phyloP scores from a whole-genome alignment of 2,888 invertebrate species.

The Hesperia comma region DNA sequence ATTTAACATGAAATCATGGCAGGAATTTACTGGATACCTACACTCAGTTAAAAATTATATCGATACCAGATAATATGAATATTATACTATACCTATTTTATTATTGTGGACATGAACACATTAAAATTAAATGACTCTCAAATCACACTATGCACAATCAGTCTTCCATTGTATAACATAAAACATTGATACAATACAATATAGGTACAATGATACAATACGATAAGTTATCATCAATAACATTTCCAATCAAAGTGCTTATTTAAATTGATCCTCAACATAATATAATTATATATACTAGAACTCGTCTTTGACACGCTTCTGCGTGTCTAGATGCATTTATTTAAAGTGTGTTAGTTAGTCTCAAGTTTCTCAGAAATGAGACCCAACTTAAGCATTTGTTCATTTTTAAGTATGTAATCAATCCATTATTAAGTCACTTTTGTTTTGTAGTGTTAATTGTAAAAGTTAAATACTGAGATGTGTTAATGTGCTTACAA shows the following conservation, averaged over 20 bases:
- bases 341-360: too few relatives aligned
- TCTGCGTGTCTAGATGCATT: too few relatives aligned
- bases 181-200: conserved; percentile 10
- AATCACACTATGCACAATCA: conserved; percentile 40
- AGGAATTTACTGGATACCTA: conserved; percentile 7
- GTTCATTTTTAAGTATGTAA: too few relatives aligned
- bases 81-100: conserved; percentile 9
- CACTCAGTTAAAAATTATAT: conserved; percentile 12
- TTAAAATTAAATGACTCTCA: conserved; percentile 35
- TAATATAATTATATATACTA: too few relatives aligned
- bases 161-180: conserved; percentile 42
- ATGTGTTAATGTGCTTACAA: too few relatives aligned
- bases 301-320: too few relatives aligned
- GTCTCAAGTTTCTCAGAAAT: too few relatives aligned
- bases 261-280: too few relatives aligned
- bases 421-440: too few relatives aligned
- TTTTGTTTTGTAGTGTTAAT: too few relatives aligned
- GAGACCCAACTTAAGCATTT: too few relatives aligned
- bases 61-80: conserved; percentile 8
- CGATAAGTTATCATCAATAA: conserved; percentile 1
- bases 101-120: conserved; percentile 24
- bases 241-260: neutral
- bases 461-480: too few relatives aligned
- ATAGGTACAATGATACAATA: conserved; percentile 10
- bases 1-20: conserved; percentile 25